Evolutionary conservation across 2,113 vertebrate species (phyloP), one percentile per base, ranked within the genome.

Genomic region (Echinops telfairi): DNA sequence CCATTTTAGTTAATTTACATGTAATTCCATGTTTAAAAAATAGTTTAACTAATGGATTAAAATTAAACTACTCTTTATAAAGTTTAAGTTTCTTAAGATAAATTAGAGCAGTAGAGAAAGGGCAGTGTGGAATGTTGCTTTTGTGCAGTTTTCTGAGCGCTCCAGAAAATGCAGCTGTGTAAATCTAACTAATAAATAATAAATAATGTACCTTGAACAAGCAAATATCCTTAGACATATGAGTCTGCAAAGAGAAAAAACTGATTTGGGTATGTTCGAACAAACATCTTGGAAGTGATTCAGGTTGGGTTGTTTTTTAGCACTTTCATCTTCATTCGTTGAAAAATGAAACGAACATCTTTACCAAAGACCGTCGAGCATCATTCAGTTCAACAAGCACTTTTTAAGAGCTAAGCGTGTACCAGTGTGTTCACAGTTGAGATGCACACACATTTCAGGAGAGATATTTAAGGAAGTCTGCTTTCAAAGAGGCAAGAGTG

Each of bases 231-330:
- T 92, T 43, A 84, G 58, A 87, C 62, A 75, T 92, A 81, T 64
- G 47, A 84, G 89, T 82, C 47, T 71, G 36, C 62, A 85, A 93
- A 94, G 27, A 31, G 4, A 86, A 57, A 75, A 94, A 76, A 57
- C 16, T 0, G 0, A 73, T 79, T 92, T 96, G 36, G 70, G 36
- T 60, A 23, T 29, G 8, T 79, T 95, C 70, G 91, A 96, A 90
- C 70, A 95, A 71, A 73, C 16, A 75, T 81, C 0, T 73, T 91
- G 75, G 94, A 79, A 95, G n/a, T 96, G 16, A 70, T 66, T 94
- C 40, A 83, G 20, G 40, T 40, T n/a, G n/a, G 3, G 78, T 73
- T 14, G 90, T 94, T 81, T 89, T 62, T 53, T 14, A 3, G 2
- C 70, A 83, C 43, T 95, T 92, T 95, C 31, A 88, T 86, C 58